Evolutionary conservation across 2,888 invertebrate genomes (phyloP), one percentile per base, ranked within the genome.

Genomic region (Chalcosyrphus nemorum): DNA sequence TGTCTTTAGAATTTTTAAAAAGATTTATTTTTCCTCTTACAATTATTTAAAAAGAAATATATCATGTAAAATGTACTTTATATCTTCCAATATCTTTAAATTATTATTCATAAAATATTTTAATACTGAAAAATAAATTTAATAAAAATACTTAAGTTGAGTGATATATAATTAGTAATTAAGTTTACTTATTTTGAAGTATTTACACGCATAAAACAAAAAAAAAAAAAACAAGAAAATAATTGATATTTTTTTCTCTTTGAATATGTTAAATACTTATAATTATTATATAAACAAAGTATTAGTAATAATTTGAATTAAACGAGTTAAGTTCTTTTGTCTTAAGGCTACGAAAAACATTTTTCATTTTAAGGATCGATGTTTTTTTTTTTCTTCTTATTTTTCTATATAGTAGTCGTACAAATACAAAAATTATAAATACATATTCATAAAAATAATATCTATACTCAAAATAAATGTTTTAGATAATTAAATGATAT

Each of bases 151-250:
- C 59, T 65, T 82, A 72, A 66, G 65, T 78, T 78, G 82, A 82
- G 82, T 82, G 82, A 82, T 82, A 82, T 82, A 63, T 74, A 68
- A 72, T 82, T 78, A 74, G 47, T 63, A 63, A 15, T 50, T 72
- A 78, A 66, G 71, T 66, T 72, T 78, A 61, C 47, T 78, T 63
- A 63, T 78, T 78, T 82, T 56, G 59, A 78, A 78, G 29, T 65
- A 65, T 27, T 61, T 81, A 71, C 47, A 50, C 7, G 52, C 7
- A 74, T 9, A 19, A 15, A 32, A 57, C 27, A 45, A 32, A 19
- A 56, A 56, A 32, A 5, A 11, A 59, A 38, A 57, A 47, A 24
- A 9, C 32, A 7, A 17, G 15, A 29, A 66, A 17, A 13, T 59
- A 29, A 24, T 38, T 71, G n/a, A n/a, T n/a, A n/a, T 52, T n/a